Evolutionary conservation across 2,888 invertebrate genomes (phyloP).

Genomic region (Escarpia spicata): DNA sequence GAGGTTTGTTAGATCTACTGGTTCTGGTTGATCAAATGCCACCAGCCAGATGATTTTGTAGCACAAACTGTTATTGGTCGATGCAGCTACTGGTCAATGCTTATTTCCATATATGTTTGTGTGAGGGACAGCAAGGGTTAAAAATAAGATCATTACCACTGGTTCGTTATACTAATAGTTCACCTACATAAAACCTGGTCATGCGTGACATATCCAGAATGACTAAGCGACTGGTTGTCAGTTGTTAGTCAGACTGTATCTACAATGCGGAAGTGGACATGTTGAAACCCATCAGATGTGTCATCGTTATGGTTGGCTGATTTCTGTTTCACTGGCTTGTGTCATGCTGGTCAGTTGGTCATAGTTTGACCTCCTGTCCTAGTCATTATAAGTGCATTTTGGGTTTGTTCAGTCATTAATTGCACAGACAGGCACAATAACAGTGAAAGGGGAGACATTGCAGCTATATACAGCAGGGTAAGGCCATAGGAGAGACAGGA

Average conservation of each 20-base stretch:
- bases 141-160: not conserved
- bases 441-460: not conserved
- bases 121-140: not conserved
- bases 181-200: not conserved
- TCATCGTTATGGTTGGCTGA: not conserved
- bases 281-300: not conserved
- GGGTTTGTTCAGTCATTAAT: slow-evolving; percentile 4
- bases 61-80: no score
- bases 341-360: not conserved
- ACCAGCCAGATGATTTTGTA: no score
- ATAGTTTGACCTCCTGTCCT: not conserved
- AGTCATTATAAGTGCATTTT: not conserved
- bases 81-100: no score
- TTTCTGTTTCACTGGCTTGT: not conserved
- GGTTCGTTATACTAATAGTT: not conserved
- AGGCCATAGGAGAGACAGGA: not conserved
- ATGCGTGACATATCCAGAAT: not conserved
- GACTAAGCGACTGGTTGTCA: not conserved
- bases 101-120: no score
- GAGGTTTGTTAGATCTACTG: not conserved
- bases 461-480: not conserved
- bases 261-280: not conserved
- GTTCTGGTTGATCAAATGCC: not conserved
- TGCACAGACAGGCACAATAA: not conserved
- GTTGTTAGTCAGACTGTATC: not conserved